These are phyloP conservation scores for Myiagra hebetior DNA, from an alignment of 2,113 vertebrate species.

Conservation along the genomic window DNA sequence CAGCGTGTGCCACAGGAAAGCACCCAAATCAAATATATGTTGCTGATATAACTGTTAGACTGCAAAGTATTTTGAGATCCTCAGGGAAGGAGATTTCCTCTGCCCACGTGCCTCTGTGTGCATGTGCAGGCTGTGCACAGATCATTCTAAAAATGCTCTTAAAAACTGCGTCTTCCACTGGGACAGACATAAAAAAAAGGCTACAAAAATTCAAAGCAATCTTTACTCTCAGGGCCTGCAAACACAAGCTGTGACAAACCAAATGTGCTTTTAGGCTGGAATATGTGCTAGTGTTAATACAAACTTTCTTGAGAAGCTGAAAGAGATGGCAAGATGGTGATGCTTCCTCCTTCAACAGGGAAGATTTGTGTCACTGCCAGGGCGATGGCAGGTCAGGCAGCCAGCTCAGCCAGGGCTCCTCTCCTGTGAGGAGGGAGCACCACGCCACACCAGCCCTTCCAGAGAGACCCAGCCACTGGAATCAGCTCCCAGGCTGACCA, in stretches of 20 bases:
- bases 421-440: not conserved
- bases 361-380: not conserved
- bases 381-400: not conserved
- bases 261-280: not conserved
- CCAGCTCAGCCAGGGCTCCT: not conserved
- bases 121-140: not conserved
- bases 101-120: not conserved
- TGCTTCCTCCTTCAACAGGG: not conserved
- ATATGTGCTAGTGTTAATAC: not conserved
- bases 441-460: rapidly evolving
- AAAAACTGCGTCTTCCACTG: not conserved
- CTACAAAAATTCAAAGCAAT: not conserved
- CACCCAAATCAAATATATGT: not conserved
- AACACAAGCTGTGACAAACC: not conserved
- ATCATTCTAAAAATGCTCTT: not conserved
- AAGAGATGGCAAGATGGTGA: rapidly evolving
- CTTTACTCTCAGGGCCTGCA: not conserved
- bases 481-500: not conserved
- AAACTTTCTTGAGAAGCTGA: not conserved
- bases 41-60: not conserved
- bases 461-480: not conserved
- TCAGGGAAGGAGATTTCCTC: not conserved
- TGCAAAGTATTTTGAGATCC: not conserved
- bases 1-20: not conserved
- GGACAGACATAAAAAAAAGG: not conserved